phyloP scores from a whole-genome alignment of 2,113 vertebrate species.

The Dermatemys mawii region DNA sequence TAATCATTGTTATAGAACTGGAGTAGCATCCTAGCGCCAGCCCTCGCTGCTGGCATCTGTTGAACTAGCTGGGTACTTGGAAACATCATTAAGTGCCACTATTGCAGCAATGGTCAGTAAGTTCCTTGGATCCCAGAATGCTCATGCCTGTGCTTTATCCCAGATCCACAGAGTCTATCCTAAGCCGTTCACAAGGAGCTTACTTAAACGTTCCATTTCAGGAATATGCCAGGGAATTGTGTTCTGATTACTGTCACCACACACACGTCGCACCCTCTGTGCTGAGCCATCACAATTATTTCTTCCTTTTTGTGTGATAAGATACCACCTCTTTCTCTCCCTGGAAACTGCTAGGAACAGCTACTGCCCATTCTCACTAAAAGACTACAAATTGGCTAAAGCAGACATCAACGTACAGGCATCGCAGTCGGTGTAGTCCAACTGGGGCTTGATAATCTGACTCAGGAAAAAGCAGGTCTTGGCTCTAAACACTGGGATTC shows the following conservation, averaged over 20 bases:
- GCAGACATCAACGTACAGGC: background rate
- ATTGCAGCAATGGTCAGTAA: background rate
- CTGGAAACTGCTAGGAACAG: background rate
- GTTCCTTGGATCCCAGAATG: background rate
- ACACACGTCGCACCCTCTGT: background rate
- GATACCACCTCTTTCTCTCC: accelerated
- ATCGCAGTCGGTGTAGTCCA: background rate
- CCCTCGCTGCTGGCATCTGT: background rate
- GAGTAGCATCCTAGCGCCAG: background rate
- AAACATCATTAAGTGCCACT: background rate
- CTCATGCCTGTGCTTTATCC: too few species aligned
- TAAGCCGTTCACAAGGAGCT: background rate
- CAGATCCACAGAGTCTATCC: too few species aligned
- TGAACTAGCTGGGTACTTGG: background rate
- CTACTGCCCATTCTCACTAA: accelerated
- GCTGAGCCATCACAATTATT: background rate
- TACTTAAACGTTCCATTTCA: background rate
- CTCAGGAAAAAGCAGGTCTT: background rate
- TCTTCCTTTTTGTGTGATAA: background rate
- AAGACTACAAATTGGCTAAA: background rate
- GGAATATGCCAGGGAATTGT: background rate
- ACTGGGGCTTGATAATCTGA: background rate
- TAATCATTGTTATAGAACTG: accelerated
- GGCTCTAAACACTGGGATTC: background rate
- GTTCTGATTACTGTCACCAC: background rate